Percentiles rank a stretch among this genome's conserved stretches.
Evolutionary conservation across 2,113 vertebrate species (phyloP).

Genomic region (Hippocampus abdominalis): DNA sequence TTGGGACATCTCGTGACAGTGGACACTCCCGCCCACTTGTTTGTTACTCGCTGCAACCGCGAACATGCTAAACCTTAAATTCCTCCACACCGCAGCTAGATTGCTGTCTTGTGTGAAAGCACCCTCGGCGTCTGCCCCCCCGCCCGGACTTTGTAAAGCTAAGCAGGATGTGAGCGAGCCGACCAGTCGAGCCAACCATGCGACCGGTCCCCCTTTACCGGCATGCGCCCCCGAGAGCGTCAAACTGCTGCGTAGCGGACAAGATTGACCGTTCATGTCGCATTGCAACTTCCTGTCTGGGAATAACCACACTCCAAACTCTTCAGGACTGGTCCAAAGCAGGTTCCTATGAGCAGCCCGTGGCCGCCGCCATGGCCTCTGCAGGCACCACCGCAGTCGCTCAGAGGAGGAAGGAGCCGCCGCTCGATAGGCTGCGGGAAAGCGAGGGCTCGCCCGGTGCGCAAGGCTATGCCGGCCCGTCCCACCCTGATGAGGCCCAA

Average conservation of each 20-base stretch:
- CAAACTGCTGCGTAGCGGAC: constrained; percentile 71
- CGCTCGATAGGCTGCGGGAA: constrained; percentile 82
- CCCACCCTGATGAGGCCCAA: constrained; percentile 70
- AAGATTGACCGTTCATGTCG: constrained; percentile 33
- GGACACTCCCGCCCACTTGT: not conserved
- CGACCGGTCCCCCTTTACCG: too few species aligned
- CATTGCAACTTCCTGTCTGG: constrained; percentile 28
- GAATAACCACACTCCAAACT: constrained; percentile 42
- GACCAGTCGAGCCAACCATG: not conserved
- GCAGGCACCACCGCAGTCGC: constrained; percentile 67
- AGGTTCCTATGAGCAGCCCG: constrained; percentile 82
- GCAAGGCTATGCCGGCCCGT: constrained; percentile 53
- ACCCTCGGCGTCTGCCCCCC: not conserved
- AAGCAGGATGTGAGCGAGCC: not conserved
- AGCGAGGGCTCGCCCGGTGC: constrained; percentile 70
- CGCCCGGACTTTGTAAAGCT: not conserved
- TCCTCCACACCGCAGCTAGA: too few species aligned
- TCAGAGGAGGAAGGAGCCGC: constrained; percentile 86
- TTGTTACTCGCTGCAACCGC: too few species aligned
- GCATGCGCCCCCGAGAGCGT: constrained; percentile 27
- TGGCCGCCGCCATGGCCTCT: constrained; percentile 53
- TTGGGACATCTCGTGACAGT: not conserved
- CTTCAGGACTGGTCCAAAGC: constrained; percentile 93
- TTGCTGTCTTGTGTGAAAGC: not conserved
- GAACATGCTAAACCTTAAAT: too few species aligned